These are phyloP conservation scores for Microctenopoma steveboyesi DNA, from an alignment of 2,797 vertebrate genomes.

Conservation along the genomic window DNA sequence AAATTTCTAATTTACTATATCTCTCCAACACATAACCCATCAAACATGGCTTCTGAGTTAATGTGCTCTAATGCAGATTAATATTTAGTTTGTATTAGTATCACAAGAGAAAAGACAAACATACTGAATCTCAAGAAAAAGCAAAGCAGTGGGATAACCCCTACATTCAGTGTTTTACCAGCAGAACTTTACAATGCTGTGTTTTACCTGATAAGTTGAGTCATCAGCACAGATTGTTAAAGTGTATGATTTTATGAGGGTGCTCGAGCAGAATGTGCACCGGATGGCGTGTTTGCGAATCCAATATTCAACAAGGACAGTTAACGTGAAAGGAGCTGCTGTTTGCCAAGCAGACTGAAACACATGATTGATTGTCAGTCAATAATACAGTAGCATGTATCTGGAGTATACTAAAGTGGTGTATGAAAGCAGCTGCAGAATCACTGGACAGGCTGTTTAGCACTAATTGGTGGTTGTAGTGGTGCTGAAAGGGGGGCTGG, in stretches of 20 bases:
- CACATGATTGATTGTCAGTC: constrained; percentile 64
- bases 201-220: constrained; percentile 68
- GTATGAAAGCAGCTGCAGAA: constrained; percentile 39
- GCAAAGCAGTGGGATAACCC: constrained; percentile 3
- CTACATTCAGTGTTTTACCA: constrained; percentile 57
- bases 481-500: background rate
- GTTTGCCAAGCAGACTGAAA: constrained; percentile 74
- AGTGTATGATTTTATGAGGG: constrained; percentile 71
- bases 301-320: constrained; percentile 75
- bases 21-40: too few species aligned
- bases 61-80: background rate
- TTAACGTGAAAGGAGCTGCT: constrained; percentile 76
- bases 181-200: constrained; percentile 65
- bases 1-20: too few species aligned
- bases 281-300: constrained; percentile 75
- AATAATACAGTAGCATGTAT: constrained; percentile 60
- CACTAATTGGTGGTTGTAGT: constrained; percentile 28
- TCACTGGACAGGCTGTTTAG: constrained; percentile 29
- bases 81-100: background rate
- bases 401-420: constrained; percentile 44
- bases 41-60: too few species aligned
- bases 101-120: background rate
- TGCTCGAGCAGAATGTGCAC: constrained; percentile 69
- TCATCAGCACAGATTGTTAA: constrained; percentile 54
- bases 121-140: constrained; percentile 8